Conservation (phyloP, 1,140 invertebrate genomes). For the Globodera ellingtonae region DNA sequence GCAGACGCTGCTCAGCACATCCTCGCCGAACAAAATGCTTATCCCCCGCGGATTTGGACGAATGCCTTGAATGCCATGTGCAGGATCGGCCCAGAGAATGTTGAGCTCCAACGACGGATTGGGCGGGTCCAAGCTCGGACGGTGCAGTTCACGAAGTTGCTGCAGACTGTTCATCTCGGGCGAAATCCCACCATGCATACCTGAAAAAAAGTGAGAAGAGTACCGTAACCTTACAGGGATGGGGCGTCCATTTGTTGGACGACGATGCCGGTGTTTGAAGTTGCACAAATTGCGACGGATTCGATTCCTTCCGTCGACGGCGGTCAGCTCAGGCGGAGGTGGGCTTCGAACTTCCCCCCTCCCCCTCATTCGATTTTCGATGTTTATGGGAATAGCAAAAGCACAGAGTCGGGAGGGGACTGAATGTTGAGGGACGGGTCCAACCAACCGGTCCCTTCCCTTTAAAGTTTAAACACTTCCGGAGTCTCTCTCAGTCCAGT, state of each 20-base stretch:
- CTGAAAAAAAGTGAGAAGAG: no score
- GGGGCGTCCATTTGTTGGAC: conserved; percentile 7
- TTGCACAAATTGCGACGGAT: background rate
- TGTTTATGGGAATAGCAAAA: no score
- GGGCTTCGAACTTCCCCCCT: background rate
- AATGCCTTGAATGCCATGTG: conserved; percentile 43
- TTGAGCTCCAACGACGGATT: conserved; percentile 36
- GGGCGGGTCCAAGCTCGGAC: background rate
- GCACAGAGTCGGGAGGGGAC: no score
- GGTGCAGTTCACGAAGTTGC: background rate
- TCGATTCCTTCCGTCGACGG: background rate
- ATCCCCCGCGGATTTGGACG: conserved; percentile 72
- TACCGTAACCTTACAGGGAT: background rate
- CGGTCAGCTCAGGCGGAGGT: conserved; percentile 10
- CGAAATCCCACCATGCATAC: conserved; percentile 15
- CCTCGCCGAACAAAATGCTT: conserved; percentile 55
- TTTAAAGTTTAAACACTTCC: no score
- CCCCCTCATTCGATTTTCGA: background rate
- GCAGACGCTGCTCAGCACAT: conserved; percentile 44
- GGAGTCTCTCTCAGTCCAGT: background rate
- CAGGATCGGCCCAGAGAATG: conserved; percentile 61
- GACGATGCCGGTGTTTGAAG: background rate
- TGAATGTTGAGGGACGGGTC: no score
- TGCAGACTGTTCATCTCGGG: background rate
- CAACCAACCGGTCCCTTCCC: no score